Base-by-base conservation (phyloP, 2,888 invertebrate species). In the Erebia palarica region DNA sequence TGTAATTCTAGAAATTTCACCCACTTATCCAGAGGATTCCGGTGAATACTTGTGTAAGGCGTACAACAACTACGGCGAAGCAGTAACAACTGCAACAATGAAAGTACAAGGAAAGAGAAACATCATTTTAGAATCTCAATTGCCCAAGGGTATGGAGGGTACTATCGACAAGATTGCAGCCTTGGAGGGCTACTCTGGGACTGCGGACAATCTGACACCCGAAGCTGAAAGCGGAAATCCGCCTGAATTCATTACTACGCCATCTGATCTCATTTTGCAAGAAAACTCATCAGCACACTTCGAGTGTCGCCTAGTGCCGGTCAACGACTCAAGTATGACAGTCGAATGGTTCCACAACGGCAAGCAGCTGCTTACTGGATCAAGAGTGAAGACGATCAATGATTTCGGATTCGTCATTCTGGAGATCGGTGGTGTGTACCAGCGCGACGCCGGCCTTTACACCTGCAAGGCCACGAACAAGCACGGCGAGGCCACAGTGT, bases 261-360 rank as follows among this genome's bases (percentile, higher is more conserved):
- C 98, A 11, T 95, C 96, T 53, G 98, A 98, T 90, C 94, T 97
- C 73, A 95, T 96, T 21, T 92, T 98, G 59, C 94, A 95, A 10
- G 98, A 99, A 91, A 98, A 98, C 82, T 96, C 97, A 7, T 94
- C 98, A 73, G 98, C 98, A 64, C 98, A 98, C 90, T 98, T 98
- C 81, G 98, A 99, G 89, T 98, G 98, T 82, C 95, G 97, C 70
- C 91, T 98, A 71, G 95, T 96, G 76, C 98, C 98, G 18, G 95
- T 98, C 16, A 98, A 98, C 82, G 98, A 98, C 87, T 97, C 97
- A 7, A 97, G 97, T 82, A 97, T 98, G 96, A 94, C 97, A 78
- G 98, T 98, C 13, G 99, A 99, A 90, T 99, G 99, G 99, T 99
- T 96, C 95, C 98, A 98, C 84, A 98, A 99, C 86, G 99, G 98